phyloP scores from a whole-genome alignment of 2,113 vertebrate species.

The Pachyramphus minor region DNA sequence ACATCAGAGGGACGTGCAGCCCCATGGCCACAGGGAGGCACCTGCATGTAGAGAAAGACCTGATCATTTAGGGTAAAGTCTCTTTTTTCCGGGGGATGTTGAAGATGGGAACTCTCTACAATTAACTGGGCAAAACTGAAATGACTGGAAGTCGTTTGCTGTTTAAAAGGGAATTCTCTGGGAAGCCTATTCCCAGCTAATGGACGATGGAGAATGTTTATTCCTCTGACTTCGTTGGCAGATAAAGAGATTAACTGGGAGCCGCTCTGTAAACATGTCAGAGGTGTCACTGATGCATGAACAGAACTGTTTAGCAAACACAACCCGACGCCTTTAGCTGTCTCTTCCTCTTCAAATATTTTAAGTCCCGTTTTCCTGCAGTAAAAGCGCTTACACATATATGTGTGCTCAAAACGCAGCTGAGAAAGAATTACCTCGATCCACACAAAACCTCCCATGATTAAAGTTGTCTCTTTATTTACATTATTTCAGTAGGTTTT shows the following conservation, averaged over 20 bases:
- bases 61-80: neutral
- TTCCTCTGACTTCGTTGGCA: neutral
- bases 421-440: neutral
- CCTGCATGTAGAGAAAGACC: rapidly evolving
- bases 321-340: neutral
- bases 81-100: neutral
- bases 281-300: neutral
- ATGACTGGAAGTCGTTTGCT: rapidly evolving
- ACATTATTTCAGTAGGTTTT: neutral
- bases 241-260: constrained; percentile 25
- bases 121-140: neutral
- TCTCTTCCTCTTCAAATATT: neutral
- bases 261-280: constrained; percentile 28
- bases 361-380: neutral
- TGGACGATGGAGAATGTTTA: neutral
- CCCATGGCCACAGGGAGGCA: too few relatives aligned
- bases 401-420: neutral
- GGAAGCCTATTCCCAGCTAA: neutral
- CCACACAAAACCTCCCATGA: neutral
- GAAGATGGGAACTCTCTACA: neutral
- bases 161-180: neutral
- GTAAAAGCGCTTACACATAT: neutral
- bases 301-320: neutral
- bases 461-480: neutral
- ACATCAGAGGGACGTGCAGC: too few relatives aligned